A percentile compares a stretch with the other conserved stretches of the same genome.
These are phyloP conservation scores for Graphium colonna DNA, from an alignment of 2,888 invertebrate species.

Conservation along the genomic window DNA sequence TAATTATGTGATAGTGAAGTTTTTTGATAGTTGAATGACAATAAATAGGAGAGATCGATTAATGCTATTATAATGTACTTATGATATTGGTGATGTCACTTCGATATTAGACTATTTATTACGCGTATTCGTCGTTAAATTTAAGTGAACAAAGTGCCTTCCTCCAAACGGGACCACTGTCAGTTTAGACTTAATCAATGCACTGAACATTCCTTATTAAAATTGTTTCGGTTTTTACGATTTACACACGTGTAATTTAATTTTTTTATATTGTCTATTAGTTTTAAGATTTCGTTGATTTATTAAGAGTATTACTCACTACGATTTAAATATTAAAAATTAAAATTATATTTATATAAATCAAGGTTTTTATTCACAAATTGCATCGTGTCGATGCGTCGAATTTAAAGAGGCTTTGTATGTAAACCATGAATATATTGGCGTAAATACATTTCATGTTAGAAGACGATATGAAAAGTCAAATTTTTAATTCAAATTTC, in stretches of 20 bases:
- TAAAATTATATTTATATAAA: slow-evolving; percentile 55
- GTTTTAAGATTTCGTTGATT: slow-evolving; percentile 62
- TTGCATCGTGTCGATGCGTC: no score
- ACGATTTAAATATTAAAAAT: slow-evolving; percentile 61
- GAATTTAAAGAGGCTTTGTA: no score
- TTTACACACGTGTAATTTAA: slow-evolving; percentile 45
- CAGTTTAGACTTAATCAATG: slow-evolving; percentile 54
- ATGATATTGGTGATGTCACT: slow-evolving; percentile 48
- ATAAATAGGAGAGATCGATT: slow-evolving; percentile 16
- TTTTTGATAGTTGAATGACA: slow-evolving; percentile 22
- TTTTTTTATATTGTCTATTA: slow-evolving; percentile 57
- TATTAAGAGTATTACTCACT: slow-evolving; percentile 69
- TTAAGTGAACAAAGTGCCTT: slow-evolving; percentile 54
- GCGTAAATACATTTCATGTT: no score
- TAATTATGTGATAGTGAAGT: slow-evolving; percentile 24
- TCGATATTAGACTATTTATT: slow-evolving; percentile 32
- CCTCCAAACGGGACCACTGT: slow-evolving; percentile 60
- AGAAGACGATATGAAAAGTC: no score
- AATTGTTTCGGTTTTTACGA: slow-evolving; percentile 51
- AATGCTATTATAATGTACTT: slow-evolving; percentile 49
- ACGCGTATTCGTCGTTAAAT: slow-evolving; percentile 22
- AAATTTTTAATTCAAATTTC: no score
- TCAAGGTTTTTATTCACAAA: slow-evolving; percentile 20
- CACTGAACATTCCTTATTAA: slow-evolving; percentile 73
- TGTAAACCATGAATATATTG: no score